phyloP scores from a whole-genome alignment of 2,113 vertebrate genomes.

The Oreochromis spilurus region DNA sequence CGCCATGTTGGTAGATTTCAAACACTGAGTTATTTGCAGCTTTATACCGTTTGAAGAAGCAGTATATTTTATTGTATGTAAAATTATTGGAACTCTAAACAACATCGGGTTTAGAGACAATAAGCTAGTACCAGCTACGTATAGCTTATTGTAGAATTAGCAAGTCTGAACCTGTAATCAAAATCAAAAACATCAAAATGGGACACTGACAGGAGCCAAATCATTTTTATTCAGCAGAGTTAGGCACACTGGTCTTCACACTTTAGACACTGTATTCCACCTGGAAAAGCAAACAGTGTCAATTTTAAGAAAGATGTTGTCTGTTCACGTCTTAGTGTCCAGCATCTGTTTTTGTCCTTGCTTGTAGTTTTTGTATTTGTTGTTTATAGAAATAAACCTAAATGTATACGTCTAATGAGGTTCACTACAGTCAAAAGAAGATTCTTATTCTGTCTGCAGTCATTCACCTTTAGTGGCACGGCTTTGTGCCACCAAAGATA shows the following conservation, averaged over 20 bases:
- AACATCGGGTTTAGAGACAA: neutral
- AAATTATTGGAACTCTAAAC: neutral
- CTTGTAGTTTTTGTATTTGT: neutral
- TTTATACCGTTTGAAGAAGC: neutral
- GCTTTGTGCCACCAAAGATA: neutral
- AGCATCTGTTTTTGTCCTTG: neutral
- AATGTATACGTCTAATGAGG: neutral
- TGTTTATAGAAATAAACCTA: neutral
- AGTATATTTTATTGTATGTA: neutral
- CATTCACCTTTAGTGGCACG: neutral
- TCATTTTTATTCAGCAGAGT: neutral
- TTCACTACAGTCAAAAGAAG: neutral
- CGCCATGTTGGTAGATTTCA: neutral
- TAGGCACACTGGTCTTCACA: neutral
- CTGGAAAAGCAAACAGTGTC: neutral
- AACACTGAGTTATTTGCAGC: neutral
- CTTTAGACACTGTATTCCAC: neutral
- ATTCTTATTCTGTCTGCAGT: neutral
- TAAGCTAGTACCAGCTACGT: neutral
- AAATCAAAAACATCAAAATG: neutral
- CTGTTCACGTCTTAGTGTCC: neutral
- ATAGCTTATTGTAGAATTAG: neutral
- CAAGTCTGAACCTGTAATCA: neutral
- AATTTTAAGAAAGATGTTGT: neutral
- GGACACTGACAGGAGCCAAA: neutral